Conservation (phyloP, 2,888 invertebrate genomes). For the Pseudococcus longispinus region DNA sequence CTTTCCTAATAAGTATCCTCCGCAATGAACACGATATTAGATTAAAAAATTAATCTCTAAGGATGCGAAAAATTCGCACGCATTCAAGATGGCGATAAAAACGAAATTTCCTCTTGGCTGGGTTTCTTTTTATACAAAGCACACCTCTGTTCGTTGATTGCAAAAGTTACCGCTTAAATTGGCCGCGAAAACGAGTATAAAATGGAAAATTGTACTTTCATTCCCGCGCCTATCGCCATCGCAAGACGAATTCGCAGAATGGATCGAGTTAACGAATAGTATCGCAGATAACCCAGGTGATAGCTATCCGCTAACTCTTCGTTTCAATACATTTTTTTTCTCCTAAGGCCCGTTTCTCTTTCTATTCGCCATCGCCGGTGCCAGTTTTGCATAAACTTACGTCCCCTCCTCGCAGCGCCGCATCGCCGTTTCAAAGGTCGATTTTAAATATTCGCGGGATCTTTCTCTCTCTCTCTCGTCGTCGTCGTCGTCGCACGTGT, state of each 20-base stretch:
- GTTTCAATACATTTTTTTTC: not conserved
- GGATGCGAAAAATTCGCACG: constrained; percentile 5
- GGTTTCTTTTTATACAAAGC: not conserved
- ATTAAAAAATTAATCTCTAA: constrained; percentile 42
- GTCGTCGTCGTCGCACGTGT: not conserved
- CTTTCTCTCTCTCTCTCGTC: not conserved
- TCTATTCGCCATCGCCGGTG: not conserved
- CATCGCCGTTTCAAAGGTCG: not conserved
- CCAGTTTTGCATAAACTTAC: not conserved
- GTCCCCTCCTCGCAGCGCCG: no score
- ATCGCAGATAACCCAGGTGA: not conserved
- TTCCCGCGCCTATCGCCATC: not conserved
- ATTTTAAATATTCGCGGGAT: not conserved
- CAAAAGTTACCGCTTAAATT: constrained; percentile 23
- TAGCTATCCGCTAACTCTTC: constrained; percentile 1
- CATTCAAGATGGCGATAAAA: constrained; percentile 33
- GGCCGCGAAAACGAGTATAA: constrained; percentile 18
- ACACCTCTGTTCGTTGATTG: not conserved
- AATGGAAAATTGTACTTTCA: constrained; percentile 17
- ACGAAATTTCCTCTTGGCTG: not conserved
- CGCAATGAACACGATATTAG: constrained; percentile 12
- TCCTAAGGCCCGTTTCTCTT: not conserved
- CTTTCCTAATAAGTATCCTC: not conserved
- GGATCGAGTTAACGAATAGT: constrained; percentile 1
- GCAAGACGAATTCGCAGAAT: not conserved